Evolutionary conservation across 2,113 vertebrate genomes (phyloP).

Genomic region (Ailurus styani): DNA sequence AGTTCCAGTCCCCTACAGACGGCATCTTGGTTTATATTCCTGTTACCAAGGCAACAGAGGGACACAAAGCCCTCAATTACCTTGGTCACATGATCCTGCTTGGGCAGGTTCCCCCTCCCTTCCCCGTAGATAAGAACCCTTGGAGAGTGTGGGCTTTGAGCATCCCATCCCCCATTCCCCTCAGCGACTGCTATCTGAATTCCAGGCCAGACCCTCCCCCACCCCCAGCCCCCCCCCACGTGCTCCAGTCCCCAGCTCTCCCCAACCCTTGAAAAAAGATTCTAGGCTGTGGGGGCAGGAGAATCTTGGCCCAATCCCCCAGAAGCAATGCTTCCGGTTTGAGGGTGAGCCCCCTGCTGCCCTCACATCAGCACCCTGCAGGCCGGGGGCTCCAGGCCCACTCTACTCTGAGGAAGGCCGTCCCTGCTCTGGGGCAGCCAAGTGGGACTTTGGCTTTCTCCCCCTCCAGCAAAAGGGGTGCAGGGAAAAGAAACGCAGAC

Average conservation of each 20-base stretch:
- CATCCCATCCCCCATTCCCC: constrained; percentile 46
- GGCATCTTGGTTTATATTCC: constrained; percentile 72
- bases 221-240: neutral
- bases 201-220: neutral
- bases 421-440: neutral
- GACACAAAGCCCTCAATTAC: constrained; percentile 75
- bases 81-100: constrained; percentile 52
- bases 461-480: neutral
- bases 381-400: neutral
- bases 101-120: constrained; percentile 38
- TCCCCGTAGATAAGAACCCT: constrained; percentile 14
- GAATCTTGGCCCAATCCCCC: neutral
- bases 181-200: neutral
- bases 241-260: neutral
- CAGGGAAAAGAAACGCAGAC: neutral
- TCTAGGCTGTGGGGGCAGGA: neutral
- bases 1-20: constrained; percentile 55
- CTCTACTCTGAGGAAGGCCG: neutral
- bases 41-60: constrained; percentile 70
- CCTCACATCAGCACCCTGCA: too few relatives aligned
- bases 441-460: neutral
- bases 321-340: neutral
- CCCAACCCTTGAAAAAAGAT: neutral
- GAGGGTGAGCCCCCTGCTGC: neutral
- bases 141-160: neutral